Evolutionary conservation across 1,140 invertebrate species (phyloP).

Genomic region (Gryon sp.): DNA sequence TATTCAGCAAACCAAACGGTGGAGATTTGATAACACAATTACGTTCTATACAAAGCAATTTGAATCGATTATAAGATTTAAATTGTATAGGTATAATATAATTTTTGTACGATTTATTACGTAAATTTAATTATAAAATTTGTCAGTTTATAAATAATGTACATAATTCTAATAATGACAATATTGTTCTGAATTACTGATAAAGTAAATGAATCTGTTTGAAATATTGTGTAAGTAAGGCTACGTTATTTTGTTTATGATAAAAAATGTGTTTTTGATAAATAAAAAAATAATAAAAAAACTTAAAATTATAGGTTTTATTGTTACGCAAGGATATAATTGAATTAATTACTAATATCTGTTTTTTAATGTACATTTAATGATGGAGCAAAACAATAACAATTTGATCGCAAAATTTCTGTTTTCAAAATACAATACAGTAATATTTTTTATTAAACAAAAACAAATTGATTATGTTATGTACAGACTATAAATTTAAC

Average conservation of each 20-base stretch:
- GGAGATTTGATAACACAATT: constrained; percentile 79
- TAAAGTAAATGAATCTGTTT: constrained; percentile 26
- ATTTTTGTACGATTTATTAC: constrained; percentile 31
- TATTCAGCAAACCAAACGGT: constrained; percentile 85
- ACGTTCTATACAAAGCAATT: constrained; percentile 79
- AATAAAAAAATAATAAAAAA: background rate
- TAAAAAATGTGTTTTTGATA: background rate
- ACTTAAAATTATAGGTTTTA: background rate
- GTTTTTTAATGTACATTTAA: constrained; percentile 14
- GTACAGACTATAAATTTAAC: no score
- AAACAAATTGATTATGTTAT: no score
- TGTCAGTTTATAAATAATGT: constrained; percentile 41
- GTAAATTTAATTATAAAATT: constrained; percentile 23
- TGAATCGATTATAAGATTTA: constrained; percentile 75
- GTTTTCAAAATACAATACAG: no score
- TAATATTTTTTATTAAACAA: no score
- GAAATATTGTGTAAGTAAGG: background rate
- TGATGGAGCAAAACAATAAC: constrained; percentile 10
- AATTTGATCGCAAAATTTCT: no score
- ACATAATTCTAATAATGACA: constrained; percentile 41
- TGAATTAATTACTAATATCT: no score
- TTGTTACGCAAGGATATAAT: no score
- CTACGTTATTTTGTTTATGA: background rate
- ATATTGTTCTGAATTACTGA: constrained; percentile 38
- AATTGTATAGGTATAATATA: constrained; percentile 7